Base-by-base conservation (phyloP, 2,113 vertebrate genomes). In the Notechis scutatus region DNA sequence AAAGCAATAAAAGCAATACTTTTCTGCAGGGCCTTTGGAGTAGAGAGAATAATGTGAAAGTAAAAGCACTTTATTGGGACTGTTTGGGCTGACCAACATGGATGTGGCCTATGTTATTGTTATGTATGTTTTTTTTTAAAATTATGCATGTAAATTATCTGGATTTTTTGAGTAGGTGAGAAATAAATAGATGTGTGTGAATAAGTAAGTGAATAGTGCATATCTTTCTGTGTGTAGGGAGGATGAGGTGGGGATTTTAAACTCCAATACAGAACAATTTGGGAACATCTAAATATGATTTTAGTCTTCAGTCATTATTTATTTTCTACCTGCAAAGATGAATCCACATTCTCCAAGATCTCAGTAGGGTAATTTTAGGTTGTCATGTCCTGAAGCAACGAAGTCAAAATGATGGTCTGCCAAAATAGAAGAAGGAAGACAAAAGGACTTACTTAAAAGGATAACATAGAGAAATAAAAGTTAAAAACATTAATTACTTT, bases 291-390 rank as follows among this genome's bases (percentile, higher is more conserved):
- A 57, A 61, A 42, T 52, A 23, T 50, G 7, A 6, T 56, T 9
- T 56, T 90, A 26, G 39, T 39, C 15, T 3, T 24, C 45, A 61
- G 8, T 34, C 23, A 42, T 29, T 54, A 26, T 39, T 59, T 52
- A 34, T 56, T 39, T 61, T 29, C 23, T 97, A 97, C 97, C 95
- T 96, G 93, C 89, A 47, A 93, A 85, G 94, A 87, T 0, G 1
- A 34, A 90, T 90, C 29, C 94, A 95, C 93, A 96, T 96, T 34
- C 90, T 96, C 92, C 87, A 96, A 95, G 87, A 93, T 11, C 14
- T 18, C 81, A 92, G 1, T 69, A 88, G 85, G 21, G 0, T 88
- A 91, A 5, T 93, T 94, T 61, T 93, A 95, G 55, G 90, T 21
- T 18, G 21, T 92, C 89, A 45, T 92, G 94, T 69, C 90, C 39